Evolutionary conservation across 2,113 vertebrate species (phyloP).

Genomic region (Planiliza haematocheilus): DNA sequence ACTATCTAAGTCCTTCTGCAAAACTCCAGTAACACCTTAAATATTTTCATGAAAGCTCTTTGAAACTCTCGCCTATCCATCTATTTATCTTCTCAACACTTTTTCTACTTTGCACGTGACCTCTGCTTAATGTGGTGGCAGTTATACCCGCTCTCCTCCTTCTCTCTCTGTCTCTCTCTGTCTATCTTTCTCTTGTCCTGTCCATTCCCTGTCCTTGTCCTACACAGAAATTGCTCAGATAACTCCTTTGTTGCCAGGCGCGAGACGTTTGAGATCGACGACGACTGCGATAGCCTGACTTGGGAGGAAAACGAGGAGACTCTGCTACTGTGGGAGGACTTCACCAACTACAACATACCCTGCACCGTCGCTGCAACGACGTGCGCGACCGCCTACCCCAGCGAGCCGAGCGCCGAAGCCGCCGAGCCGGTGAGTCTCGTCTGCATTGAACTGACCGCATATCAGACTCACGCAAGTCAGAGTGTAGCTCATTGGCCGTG

Average conservation of each 20-base stretch:
- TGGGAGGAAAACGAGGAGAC: conserved; percentile 99
- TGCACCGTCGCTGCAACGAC: conserved; percentile 45
- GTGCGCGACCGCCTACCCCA: conserved; percentile 22
- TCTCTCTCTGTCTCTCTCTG: conserved; percentile 38
- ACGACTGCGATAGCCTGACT: conserved; percentile 96
- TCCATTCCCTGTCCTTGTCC: conserved; percentile 40
- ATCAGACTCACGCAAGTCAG: conserved; percentile 11
- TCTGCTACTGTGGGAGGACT: conserved; percentile 96
- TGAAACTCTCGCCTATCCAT: neutral
- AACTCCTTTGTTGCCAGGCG: conserved; percentile 85
- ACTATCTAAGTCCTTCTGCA: conserved; percentile 16
- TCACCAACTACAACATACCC: conserved; percentile 92
- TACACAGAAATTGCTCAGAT: conserved; percentile 82
- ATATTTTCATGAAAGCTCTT: neutral
- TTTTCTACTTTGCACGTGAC: conserved; percentile 48
- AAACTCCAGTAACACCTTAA: neutral
- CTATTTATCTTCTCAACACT: conserved; percentile 9
- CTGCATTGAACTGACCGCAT: neutral
- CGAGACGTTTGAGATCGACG: conserved; percentile 94
- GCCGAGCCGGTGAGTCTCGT: conserved; percentile 77
- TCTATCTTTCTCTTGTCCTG: too few relatives aligned
- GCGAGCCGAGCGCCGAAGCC: conserved; percentile 82
- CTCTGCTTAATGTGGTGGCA: conserved; percentile 48
- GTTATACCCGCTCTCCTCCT: conserved; percentile 51
- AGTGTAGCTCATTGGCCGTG: conserved; percentile 20